These are phyloP conservation scores for Chaenogobius annularis DNA, from an alignment of 2,113 vertebrate species.

Conservation along the genomic window DNA sequence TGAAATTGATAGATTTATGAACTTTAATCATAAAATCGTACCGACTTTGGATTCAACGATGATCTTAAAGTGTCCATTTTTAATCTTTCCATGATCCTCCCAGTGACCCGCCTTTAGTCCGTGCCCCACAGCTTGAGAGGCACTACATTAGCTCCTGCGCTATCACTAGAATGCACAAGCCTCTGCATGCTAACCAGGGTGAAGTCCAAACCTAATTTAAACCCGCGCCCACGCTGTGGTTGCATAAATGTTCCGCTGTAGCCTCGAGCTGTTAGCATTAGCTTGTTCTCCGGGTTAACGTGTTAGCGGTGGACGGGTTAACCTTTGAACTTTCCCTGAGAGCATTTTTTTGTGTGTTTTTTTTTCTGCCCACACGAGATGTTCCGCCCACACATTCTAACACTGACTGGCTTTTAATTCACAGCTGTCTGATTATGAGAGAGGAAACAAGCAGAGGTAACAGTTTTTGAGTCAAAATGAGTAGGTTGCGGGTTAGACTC, in stretches of 20 bases:
- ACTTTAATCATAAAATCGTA: too few species aligned
- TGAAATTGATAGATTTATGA: too few species aligned
- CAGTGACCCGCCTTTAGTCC: not conserved
- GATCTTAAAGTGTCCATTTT: not conserved
- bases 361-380: not conserved
- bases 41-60: too few species aligned
- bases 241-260: not conserved
- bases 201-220: not conserved
- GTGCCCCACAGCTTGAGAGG: not conserved
- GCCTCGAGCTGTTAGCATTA: not conserved
- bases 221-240: not conserved
- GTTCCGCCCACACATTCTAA: not conserved
- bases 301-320: constrained; percentile 1
- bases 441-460: not conserved
- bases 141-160: not conserved
- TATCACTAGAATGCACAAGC: not conserved
- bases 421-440: not conserved
- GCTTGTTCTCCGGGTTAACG: constrained; percentile 1
- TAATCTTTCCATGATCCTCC: not conserved
- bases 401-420: not conserved
- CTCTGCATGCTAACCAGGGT: not conserved
- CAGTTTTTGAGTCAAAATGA: too few species aligned
- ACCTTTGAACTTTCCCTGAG: constrained; percentile 1
- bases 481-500: too few species aligned
- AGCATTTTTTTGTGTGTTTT: not conserved